Conservation (phyloP, 2,797 vertebrate species). For the Liparis tanakae region DNA sequence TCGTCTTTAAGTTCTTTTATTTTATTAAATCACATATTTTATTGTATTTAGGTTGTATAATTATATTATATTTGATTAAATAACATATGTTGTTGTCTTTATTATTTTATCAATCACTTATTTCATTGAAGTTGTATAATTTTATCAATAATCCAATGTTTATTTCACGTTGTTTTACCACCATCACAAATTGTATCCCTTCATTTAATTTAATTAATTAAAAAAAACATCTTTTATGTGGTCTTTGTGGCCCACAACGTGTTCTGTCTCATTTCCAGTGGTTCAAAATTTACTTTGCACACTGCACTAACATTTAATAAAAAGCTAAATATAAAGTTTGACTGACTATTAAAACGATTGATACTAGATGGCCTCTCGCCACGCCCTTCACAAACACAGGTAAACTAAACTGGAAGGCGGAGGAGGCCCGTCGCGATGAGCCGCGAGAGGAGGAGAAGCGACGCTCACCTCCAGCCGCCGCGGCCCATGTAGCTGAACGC, state of each 20-base stretch:
- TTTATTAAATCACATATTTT: neutral
- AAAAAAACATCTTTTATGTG: neutral
- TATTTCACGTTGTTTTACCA: neutral
- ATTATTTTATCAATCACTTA: neutral
- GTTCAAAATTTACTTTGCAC: neutral
- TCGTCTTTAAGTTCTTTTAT: neutral
- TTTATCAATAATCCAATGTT: neutral
- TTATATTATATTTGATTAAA: neutral
- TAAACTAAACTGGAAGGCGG: neutral
- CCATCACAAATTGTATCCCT: neutral
- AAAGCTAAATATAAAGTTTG: neutral
- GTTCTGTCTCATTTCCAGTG: neutral
- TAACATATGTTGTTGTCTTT: too few species aligned
- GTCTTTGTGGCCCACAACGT: neutral
- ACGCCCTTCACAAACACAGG: neutral
- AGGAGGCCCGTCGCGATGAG: neutral
- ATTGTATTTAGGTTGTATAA: neutral
- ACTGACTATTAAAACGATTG: too few species aligned
- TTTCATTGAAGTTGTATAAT: neutral
- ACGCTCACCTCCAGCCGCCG: slow-evolving; percentile 91
- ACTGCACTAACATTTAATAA: neutral
- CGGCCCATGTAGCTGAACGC: slow-evolving; percentile 91
- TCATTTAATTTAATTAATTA: neutral
- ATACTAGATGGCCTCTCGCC: too few species aligned
- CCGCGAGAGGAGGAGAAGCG: neutral